Evolutionary conservation across 2,888 invertebrate genomes (phyloP).

Genomic region (Carpatolechia fugitivella): DNA sequence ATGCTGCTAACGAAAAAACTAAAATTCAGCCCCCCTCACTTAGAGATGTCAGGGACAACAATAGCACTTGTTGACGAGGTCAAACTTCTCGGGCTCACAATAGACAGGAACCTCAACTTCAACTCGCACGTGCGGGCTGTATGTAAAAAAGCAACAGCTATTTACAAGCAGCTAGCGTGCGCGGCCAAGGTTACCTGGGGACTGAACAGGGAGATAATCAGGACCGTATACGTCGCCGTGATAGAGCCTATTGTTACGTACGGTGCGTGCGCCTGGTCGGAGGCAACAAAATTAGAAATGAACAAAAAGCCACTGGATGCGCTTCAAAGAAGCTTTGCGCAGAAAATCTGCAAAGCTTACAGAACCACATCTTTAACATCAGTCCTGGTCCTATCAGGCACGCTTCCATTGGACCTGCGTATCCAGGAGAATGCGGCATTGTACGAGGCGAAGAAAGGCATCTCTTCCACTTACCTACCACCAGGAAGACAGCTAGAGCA

Average conservation of each 20-base stretch:
- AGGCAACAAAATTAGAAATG: not conserved
- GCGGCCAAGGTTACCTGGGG: conserved; percentile 11
- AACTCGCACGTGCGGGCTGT: not conserved
- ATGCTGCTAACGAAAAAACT: not conserved
- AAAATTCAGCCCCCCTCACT: not conserved
- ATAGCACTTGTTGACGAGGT: conserved; percentile 14
- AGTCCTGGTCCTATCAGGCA: conserved; percentile 13
- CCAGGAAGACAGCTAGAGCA: conserved; percentile 22
- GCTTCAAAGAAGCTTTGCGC: not conserved
- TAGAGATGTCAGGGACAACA: conserved; percentile 4
- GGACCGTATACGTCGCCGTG: conserved; percentile 3
- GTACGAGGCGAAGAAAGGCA: not conserved
- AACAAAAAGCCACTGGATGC: not conserved
- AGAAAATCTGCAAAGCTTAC: conserved; percentile 18
- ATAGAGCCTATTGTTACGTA: conserved; percentile 2
- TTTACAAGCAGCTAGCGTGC: conserved; percentile 10
- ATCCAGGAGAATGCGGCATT: not conserved
- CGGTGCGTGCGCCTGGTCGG: conserved; percentile 20
- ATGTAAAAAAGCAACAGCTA: not conserved
- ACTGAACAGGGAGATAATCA: conserved; percentile 6
- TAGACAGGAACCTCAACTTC: conserved; percentile 15
- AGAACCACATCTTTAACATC: conserved; percentile 20
- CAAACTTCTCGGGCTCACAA: conserved; percentile 18
- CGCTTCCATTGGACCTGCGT: not conserved
- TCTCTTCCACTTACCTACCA: too few species aligned